Base-by-base conservation (phyloP, 2,113 vertebrate species). In the Hypomesus transpacificus region DNA sequence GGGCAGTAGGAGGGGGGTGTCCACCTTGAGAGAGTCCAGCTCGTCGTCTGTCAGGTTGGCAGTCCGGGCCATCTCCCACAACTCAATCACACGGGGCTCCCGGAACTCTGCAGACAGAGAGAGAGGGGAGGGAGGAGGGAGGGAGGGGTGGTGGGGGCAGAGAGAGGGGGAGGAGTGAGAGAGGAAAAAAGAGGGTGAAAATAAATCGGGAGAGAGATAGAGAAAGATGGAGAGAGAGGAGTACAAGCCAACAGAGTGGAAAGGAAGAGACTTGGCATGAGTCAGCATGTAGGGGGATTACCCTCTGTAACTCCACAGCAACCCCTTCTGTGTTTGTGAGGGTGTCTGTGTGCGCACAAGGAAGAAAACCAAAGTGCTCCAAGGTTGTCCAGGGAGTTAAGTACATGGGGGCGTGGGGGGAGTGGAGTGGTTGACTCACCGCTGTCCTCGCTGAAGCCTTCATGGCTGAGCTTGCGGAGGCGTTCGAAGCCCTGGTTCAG, bases 21-120 rank as follows among this genome's bases (percentile, higher is more conserved):
- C 39, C n/a, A 98, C 97, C 91, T 96, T 95, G 18, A 99, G 93
- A n/a, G 96, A 95, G 60, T 95, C 95, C 24, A 99, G 93, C 73
- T 98, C 96, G 1, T 95, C 92, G 20, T 91, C 83, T 0, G 89
- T 95, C 68, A 99, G 93, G 89, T 99, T 99, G 59, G 94, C 83
- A 1, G 91, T 89, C 88, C 92, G 93, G 22, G 96, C 97, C 89
- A 95, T 89, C 63, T 99, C 96, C 97, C 97, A 99, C 83, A 99
- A 87, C 56, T 99, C 96, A 31, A 95, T 94, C 75, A 98, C 97
- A 78, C 95, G 92, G 3, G 96, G 97, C 79, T 99, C 96, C 71
- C 93, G 94, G 61, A 98, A 99, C 81, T 96, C 97, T 99, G 73
- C 53, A 57, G 9, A 14, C 8, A 73, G 71, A 17, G 69, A 0